Evolutionary conservation across 2,113 vertebrate genomes (phyloP).

Genomic region (Sylvia atricapilla): DNA sequence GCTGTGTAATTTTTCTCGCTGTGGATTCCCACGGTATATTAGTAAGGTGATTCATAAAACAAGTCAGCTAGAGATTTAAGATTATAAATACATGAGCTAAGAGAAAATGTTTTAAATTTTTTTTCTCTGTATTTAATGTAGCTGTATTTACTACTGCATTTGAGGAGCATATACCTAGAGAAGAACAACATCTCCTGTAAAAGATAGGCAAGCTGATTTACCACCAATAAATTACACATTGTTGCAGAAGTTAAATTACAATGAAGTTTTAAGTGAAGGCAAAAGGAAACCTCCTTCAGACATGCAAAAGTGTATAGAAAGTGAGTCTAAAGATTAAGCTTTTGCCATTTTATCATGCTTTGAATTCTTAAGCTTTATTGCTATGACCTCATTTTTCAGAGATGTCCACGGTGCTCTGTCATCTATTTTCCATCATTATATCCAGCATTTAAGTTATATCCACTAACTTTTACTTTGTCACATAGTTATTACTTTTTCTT

Average conservation of each 20-base stretch:
- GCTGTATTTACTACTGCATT: not conserved
- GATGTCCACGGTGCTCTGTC: not conserved
- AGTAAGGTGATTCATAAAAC: not conserved
- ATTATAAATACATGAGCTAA: not conserved
- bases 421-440: not conserved
- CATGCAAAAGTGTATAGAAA: not conserved
- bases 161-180: not conserved
- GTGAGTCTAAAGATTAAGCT: not conserved
- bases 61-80: not conserved
- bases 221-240: not conserved
- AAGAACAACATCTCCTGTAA: not conserved
- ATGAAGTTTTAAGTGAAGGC: not conserved
- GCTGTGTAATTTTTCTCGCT: conserved; percentile 19
- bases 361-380: not conserved
- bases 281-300: not conserved
- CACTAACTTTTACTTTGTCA: not conserved
- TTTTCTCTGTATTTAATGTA: not conserved
- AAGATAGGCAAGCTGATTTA: not conserved
- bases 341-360: not conserved
- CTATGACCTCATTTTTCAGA: not conserved
- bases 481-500: not conserved
- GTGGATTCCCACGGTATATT: not conserved
- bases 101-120: not conserved
- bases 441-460: not conserved
- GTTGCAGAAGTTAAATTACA: not conserved